Evolutionary conservation across 2,888 invertebrate species (phyloP).

Genomic region (Phortica okadai): DNA sequence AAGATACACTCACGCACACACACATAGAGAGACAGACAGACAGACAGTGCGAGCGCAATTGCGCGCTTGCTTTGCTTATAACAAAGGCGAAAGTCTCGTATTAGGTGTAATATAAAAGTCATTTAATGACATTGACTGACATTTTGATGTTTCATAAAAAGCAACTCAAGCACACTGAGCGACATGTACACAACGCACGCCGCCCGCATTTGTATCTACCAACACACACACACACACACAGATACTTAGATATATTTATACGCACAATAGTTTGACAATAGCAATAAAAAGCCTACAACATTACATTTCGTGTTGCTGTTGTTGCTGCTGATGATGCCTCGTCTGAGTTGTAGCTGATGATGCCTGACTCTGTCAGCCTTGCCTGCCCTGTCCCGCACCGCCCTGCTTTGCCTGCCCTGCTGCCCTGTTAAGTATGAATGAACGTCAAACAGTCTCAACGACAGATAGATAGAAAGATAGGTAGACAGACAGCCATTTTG

Average conservation of each 20-base stretch:
- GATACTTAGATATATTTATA: conserved; percentile 24
- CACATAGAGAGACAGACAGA: neutral
- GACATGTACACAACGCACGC: conserved; percentile 4
- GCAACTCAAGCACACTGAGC: conserved; percentile 63
- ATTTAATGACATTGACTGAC: conserved; percentile 73
- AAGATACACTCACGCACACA: conserved; percentile 61
- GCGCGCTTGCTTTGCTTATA: neutral
- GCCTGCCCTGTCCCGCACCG: too few relatives aligned
- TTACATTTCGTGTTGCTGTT: conserved; percentile 30
- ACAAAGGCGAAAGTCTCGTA: conserved; percentile 56
- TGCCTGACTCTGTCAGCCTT: neutral
- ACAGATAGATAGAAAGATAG: neutral
- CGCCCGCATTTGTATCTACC: conserved; percentile 39
- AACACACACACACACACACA: conserved; percentile 26
- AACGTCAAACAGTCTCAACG: conserved; percentile 1
- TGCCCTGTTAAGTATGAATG: conserved; percentile 26
- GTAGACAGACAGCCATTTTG: neutral
- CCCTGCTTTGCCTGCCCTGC: too few relatives aligned
- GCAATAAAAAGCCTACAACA: conserved; percentile 67
- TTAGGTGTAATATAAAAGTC: conserved; percentile 73
- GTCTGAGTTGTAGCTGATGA: conserved; percentile 3
- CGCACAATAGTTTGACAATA: conserved; percentile 68
- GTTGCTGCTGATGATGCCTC: neutral
- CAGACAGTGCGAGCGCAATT: neutral
- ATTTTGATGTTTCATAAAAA: conserved; percentile 73